Percentiles rank a stretch among this genome's conserved stretches.
Conservation (phyloP, 2,888 invertebrate species). For the Cosmia pyralina region DNA sequence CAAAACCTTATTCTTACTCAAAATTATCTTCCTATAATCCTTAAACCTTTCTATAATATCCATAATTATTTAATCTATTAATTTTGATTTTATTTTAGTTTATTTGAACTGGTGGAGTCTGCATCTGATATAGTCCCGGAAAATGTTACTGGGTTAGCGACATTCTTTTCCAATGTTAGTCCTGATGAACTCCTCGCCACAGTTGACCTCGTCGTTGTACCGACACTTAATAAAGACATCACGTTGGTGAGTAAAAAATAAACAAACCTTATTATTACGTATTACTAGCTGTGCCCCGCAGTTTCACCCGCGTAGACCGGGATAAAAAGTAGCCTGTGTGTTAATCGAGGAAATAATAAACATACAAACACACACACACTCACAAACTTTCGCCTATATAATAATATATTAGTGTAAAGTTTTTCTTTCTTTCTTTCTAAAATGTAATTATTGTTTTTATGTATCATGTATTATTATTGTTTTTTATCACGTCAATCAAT, state of each 20-base stretch:
- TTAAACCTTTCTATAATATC: background rate
- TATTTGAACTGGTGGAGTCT: constrained; percentile 26
- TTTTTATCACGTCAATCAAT: no score
- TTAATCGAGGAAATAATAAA: no score
- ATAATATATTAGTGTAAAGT: no score
- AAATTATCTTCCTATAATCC: fast-evolving
- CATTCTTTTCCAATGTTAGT: constrained; percentile 13
- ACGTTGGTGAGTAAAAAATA: constrained; percentile 25
- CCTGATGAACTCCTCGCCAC: constrained; percentile 42
- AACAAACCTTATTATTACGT: background rate
- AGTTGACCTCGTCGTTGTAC: constrained; percentile 31
- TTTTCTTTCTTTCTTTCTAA: no score
- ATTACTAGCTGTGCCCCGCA: background rate
- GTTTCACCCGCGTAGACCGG: no score
- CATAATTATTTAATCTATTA: no score
- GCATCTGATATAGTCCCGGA: constrained; percentile 20
- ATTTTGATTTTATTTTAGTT: constrained; percentile 11
- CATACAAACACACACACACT: no score
- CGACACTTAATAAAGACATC: constrained; percentile 30
- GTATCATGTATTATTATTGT: no score
- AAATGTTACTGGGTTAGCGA: constrained; percentile 16
- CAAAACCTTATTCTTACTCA: no score
- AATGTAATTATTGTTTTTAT: no score
- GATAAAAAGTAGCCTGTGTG: no score
- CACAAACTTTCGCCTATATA: no score